Evolutionary conservation across 1,140 invertebrate species (phyloP).

Genomic region (Panulirus ornatus): DNA sequence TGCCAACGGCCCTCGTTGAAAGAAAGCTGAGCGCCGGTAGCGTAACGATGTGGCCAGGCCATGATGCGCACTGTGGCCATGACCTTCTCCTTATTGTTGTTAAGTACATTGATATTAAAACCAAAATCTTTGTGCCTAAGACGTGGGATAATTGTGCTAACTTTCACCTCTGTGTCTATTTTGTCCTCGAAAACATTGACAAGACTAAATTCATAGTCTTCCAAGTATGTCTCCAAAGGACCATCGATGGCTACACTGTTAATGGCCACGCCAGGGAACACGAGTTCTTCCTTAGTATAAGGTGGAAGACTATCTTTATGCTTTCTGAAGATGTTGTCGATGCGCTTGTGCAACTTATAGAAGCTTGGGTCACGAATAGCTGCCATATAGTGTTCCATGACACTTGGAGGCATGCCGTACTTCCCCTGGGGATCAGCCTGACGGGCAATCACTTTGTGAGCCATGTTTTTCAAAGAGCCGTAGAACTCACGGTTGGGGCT

Average conservation of each 20-base stretch:
- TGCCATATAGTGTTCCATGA: conserved; percentile 6
- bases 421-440: conserved; percentile 40
- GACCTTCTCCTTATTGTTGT: neutral
- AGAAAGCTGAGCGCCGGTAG: neutral
- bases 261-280: conserved; percentile 28
- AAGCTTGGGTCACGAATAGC: conserved; percentile 8
- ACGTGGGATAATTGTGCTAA: conserved; percentile 5
- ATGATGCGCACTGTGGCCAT: conserved; percentile 45
- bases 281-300: conserved; percentile 42
- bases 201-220: conserved; percentile 56
- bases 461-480: conserved; percentile 6
- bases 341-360: conserved; percentile 32
- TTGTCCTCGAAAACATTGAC: conserved; percentile 53
- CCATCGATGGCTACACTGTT: conserved; percentile 12
- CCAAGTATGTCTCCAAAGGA: conserved; percentile 38
- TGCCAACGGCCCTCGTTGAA: conserved; percentile 38
- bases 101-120: conserved; percentile 5
- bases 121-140: conserved; percentile 39
- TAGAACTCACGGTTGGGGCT: conserved; percentile 40
- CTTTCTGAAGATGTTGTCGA: conserved; percentile 47
- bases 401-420: conserved; percentile 12
- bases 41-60: conserved; percentile 18
- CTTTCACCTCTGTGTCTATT: neutral
- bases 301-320: conserved; percentile 41
- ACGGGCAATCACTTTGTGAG: conserved; percentile 5